Percentiles rank a stretch among this genome's conserved stretches.
phyloP scores from a whole-genome alignment of 1,140 invertebrate species.

The Trichoplusia ni region DNA sequence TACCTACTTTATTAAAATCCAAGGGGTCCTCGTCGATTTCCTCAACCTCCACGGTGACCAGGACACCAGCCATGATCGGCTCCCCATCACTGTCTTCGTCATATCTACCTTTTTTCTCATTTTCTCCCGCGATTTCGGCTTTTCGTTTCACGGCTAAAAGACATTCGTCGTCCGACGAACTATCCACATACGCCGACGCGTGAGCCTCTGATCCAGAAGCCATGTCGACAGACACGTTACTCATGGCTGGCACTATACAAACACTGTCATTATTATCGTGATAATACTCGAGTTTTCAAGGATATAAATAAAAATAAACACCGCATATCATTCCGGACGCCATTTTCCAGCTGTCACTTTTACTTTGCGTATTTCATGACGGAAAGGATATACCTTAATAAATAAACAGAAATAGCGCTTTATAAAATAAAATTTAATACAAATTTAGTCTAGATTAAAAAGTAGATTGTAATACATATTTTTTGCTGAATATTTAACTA shows the following conservation, averaged over 20 bases:
- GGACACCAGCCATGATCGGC: conserved; percentile 31
- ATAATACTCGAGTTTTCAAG: conserved; percentile 15
- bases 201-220: conserved; percentile 5
- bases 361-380: conserved; percentile 5
- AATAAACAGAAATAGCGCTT: too few relatives aligned
- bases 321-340: conserved; percentile 14
- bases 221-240: conserved; percentile 3
- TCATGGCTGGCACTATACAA: conserved; percentile 1
- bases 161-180: conserved; percentile 43
- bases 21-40: conserved; percentile 38
- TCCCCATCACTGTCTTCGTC: conserved; percentile 36
- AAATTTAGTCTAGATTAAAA: too few relatives aligned
- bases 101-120: conserved; percentile 11
- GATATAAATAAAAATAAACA: conserved; percentile 31
- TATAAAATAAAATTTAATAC: too few relatives aligned
- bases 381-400: too few relatives aligned
- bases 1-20: conserved; percentile 38
- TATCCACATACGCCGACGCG: conserved; percentile 16
- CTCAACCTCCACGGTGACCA: conserved; percentile 38
- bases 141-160: conserved; percentile 37
- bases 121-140: conserved; percentile 24
- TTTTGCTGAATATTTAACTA: neutral
- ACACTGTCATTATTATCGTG: conserved; percentile 19
- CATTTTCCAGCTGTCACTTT: conserved; percentile 27
- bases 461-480: neutral